Conservation (phyloP, 2,797 vertebrate species). For the Uromys caudimaculatus region DNA sequence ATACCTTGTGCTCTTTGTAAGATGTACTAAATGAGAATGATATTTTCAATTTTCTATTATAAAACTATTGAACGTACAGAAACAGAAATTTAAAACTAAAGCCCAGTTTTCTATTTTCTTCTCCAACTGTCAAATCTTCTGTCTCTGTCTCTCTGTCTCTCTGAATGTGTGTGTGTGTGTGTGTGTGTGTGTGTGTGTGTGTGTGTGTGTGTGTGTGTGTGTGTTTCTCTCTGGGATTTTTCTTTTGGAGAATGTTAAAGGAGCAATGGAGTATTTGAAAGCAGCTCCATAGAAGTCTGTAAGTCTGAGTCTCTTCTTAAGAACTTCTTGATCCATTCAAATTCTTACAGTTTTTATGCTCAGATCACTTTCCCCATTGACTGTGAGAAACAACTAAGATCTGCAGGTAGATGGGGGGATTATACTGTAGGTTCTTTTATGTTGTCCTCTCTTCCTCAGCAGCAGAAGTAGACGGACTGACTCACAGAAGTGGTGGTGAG, state of each 20-base stretch:
- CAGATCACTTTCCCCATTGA: not conserved
- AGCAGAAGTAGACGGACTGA: not conserved
- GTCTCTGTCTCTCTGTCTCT: not conserved
- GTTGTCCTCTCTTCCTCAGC: not conserved
- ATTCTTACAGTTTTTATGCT: not conserved
- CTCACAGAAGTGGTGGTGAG: not conserved
- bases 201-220: not conserved
- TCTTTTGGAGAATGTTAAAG: not conserved
- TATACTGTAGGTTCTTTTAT: not conserved
- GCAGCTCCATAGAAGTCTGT: not conserved
- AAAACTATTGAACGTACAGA: not conserved
- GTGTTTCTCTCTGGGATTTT: not conserved
- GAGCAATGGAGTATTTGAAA: not conserved
- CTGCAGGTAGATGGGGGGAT: not conserved
- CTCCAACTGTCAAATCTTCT: not conserved
- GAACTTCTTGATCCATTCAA: constrained; percentile 4
- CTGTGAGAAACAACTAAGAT: not conserved
- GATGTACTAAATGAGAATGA: not conserved
- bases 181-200: not conserved
- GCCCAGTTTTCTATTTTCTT: not conserved
- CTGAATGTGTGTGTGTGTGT: not conserved
- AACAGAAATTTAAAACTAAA: constrained; percentile 31
- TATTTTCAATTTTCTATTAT: not conserved
- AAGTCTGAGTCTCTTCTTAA: constrained; percentile 39
- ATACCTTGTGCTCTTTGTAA: not conserved